Evolutionary conservation across 2,797 vertebrate species (phyloP).

Genomic region (Crax fasciolata): DNA sequence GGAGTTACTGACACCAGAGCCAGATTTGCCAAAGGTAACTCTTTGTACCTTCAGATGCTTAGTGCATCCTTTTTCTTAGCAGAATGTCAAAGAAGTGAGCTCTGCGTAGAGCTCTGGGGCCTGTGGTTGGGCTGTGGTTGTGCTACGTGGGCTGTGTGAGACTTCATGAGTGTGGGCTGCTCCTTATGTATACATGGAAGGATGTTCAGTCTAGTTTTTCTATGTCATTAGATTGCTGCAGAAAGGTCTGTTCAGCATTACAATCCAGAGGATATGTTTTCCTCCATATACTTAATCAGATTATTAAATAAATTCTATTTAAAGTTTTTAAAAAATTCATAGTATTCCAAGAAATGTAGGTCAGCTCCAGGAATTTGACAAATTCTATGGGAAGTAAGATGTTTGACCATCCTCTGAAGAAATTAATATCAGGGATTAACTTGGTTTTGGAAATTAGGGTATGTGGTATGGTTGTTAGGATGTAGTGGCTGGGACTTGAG

Average conservation of each 20-base stretch:
- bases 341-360: neutral
- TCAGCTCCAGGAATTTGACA: neutral
- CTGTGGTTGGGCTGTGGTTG: neutral
- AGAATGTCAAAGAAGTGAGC: neutral
- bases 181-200: neutral
- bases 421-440: neutral
- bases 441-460: neutral
- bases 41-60: neutral
- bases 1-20: constrained; percentile 85
- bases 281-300: neutral
- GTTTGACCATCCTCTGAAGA: neutral
- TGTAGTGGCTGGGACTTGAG: neutral
- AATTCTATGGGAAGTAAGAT: fast-evolving
- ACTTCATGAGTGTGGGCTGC: neutral
- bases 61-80: neutral
- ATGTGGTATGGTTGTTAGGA: neutral
- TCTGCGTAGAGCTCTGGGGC: neutral
- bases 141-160: neutral
- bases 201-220: neutral
- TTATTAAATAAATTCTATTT: neutral
- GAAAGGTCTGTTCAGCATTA: neutral
- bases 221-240: neutral
- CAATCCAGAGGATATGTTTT: neutral
- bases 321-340: neutral
- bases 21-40: constrained; percentile 81